Conservation (phyloP, 2,797 vertebrate genomes). For the Karalla daura region DNA sequence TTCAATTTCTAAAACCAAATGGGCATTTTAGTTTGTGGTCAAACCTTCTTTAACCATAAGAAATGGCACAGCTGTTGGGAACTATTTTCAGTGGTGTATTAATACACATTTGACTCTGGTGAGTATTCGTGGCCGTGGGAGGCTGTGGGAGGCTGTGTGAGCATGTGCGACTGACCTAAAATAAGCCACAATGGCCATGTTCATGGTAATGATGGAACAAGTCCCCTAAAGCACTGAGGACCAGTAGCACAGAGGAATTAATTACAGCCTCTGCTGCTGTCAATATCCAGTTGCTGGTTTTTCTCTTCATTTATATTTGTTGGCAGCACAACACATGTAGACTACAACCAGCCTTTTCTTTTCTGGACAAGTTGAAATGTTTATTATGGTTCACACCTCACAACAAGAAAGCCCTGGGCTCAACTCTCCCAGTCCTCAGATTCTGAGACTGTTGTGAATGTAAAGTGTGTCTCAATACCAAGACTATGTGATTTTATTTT, state of each 20-base stretch:
- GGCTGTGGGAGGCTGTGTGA: no score
- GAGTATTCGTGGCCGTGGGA: neutral
- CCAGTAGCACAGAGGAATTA: neutral
- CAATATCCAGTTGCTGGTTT: neutral
- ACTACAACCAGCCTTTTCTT: neutral
- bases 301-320: neutral
- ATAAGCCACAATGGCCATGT: constrained; percentile 1
- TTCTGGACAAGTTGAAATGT: neutral
- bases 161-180: neutral
- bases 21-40: neutral
- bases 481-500: no score
- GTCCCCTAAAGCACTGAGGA: neutral
- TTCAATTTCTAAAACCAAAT: neutral
- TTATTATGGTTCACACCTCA: no score
- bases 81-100: neutral
- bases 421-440: no score
- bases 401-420: no score
- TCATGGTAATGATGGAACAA: neutral
- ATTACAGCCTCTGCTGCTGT: neutral
- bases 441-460: no score
- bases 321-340: neutral
- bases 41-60: neutral
- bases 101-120: neutral
- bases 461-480: no score
- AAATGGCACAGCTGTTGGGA: neutral